Evolutionary conservation across 1,140 invertebrate species (phyloP), one percentile per base, ranked within the genome.

Genomic region (Atta cephalotes): DNA sequence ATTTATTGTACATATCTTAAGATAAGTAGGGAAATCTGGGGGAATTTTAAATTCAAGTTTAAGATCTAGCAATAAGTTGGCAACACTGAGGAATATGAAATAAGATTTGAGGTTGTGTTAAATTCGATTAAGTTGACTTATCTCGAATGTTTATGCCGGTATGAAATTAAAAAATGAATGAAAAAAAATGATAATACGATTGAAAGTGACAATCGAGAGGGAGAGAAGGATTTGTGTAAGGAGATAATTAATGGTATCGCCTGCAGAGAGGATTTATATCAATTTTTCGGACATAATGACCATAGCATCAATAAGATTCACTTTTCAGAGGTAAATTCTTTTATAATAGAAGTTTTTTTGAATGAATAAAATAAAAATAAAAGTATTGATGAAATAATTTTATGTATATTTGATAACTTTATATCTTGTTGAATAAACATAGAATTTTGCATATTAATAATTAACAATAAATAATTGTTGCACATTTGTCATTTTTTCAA

Each of bases 241-340:
- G 60, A 63, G 0, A 56, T 16, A 51, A 60, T 53, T 45, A 21
- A 49, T 3, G 10, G 35, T 14, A 92, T 93, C 56, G 88, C 74
- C 1, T 51, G 80, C 16, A 88, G 84, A 65, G 53, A 88, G 6
- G 85, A 94, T 76, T 89, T 94, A 28, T 92, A 90, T 21, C 7
- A 82, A 6, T 93, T 89, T 85, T 95, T 95, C 68, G 56, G 87
- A 65, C 82, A 81, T 18, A 88, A 85, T 62, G 91, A 94, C 81
- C 87, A 94, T 21, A 92, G 91, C 35, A 51, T 92, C 6, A 94
- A 94, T 84, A 90, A 92, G 66, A 12, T 94, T 74, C n/a, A 94
- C 45, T 87, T 90, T 56, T 92, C 93, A 6, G 53, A 93, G 90
- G 94, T 95, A 89, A 84, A 60, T 35, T 25, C 0, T 45, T 58